Percentiles rank a stretch among this genome's conserved stretches.
These are phyloP conservation scores for Mirounga angustirostris DNA, from an alignment of 2,113 vertebrate species.

Conservation along the genomic window DNA sequence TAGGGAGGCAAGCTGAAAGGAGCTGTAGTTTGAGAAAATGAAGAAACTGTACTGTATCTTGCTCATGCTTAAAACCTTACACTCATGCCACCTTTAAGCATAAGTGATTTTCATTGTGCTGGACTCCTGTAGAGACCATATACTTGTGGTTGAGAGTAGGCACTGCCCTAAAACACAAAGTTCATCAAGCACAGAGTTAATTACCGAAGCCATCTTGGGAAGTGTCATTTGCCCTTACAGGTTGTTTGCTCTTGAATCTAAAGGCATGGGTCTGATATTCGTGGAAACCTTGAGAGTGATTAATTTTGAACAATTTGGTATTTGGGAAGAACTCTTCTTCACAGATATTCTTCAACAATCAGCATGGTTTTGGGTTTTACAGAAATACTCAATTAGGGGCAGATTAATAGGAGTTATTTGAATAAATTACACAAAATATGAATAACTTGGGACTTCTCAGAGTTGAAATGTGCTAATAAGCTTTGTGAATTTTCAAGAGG, in stretches of 20 bases:
- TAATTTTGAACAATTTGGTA: not conserved
- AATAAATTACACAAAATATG: not conserved
- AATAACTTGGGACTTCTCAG: not conserved
- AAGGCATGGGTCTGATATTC: not conserved
- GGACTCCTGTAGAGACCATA: not conserved
- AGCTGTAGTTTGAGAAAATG: slow-evolving; percentile 80
- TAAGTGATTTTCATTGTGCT: slow-evolving; percentile 65
- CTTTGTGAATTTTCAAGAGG: not conserved
- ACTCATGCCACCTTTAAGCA: slow-evolving; percentile 38
- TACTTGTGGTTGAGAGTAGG: not conserved
- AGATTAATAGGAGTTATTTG: not conserved
- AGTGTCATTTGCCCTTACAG: not conserved
- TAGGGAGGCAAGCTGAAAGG: slow-evolving; percentile 72
- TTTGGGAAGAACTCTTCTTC: not conserved
- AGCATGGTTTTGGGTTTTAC: not conserved
- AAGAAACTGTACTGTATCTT: slow-evolving; percentile 59
- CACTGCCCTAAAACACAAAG: not conserved
- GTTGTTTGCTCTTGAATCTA: not conserved
- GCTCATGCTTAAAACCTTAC: slow-evolving; percentile 45
- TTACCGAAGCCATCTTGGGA: not conserved
- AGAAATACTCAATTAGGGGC: not conserved
- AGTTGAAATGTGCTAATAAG: not conserved
- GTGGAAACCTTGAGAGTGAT: not conserved
- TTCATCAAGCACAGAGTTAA: slow-evolving; percentile 57
- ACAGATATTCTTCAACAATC: not conserved